Evolutionary conservation across 1,140 invertebrate genomes (phyloP).

Genomic region (Drosophila watanabei): DNA sequence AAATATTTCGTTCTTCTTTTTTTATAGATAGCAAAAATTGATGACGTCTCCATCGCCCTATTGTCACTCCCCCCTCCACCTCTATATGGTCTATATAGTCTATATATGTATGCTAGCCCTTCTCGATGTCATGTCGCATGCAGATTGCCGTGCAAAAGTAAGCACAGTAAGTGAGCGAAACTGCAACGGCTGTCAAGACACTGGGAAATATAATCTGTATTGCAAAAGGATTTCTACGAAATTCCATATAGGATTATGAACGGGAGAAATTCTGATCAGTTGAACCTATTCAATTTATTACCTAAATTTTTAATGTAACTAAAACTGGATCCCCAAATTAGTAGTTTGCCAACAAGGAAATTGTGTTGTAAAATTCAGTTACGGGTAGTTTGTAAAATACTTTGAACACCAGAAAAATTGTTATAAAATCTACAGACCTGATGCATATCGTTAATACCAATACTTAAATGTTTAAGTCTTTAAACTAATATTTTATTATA

Average conservation of each 20-base stretch:
- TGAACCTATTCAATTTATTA: neutral
- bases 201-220: neutral
- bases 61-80: neutral
- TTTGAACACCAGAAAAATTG: too few species aligned
- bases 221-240: fast-evolving
- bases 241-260: too few species aligned
- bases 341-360: too few species aligned
- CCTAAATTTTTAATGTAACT: neutral
- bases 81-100: neutral
- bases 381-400: too few species aligned
- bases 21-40: conserved; percentile 59
- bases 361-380: too few species aligned
- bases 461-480: too few species aligned
- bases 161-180: conserved; percentile 33
- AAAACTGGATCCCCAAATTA: too few species aligned
- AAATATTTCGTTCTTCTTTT: conserved; percentile 11
- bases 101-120: neutral
- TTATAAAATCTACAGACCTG: too few species aligned
- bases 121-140: conserved; percentile 36
- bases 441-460: too few species aligned
- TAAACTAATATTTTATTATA: too few species aligned
- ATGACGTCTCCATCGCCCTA: conserved; percentile 38
- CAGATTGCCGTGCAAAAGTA: conserved; percentile 56
- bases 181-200: conserved; percentile 24
- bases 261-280: fast-evolving